A percentile compares a stretch with the other conserved stretches of the same genome.
Conservation (phyloP, 1,140 invertebrate genomes). For the Rhagoletis zephyria region DNA sequence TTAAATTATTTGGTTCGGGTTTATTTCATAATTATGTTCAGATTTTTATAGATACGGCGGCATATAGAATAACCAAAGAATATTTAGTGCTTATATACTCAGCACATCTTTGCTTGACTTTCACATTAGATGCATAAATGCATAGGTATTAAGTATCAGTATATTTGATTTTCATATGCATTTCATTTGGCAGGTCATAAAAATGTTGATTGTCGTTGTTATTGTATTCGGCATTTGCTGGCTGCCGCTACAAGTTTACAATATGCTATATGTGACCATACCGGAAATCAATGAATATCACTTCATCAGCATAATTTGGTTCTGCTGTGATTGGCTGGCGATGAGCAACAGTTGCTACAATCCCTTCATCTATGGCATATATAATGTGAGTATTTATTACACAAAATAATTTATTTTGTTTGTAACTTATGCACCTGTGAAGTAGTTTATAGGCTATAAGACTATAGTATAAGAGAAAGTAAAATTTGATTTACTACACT, state of each 20-base stretch:
- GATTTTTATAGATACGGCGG: too few relatives aligned
- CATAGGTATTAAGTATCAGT: background rate
- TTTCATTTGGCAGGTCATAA: conserved; percentile 80
- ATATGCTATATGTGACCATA: conserved; percentile 81
- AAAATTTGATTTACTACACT: too few relatives aligned
- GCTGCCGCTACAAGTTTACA: conserved; percentile 86
- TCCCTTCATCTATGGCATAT: conserved; percentile 89
- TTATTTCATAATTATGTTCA: too few relatives aligned
- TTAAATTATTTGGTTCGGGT: background rate
- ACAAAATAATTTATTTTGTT: background rate
- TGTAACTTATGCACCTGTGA: too few relatives aligned
- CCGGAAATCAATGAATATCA: conserved; percentile 82
- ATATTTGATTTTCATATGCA: conserved; percentile 31
- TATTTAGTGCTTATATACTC: background rate
- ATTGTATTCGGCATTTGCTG: conserved; percentile 86
- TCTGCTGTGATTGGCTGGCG: conserved; percentile 88
- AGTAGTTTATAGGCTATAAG: too few relatives aligned
- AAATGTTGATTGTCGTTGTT: conserved; percentile 88
- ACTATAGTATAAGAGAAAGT: too few relatives aligned
- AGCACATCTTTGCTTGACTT: background rate
- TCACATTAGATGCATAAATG: background rate
- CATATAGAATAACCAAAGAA: background rate
- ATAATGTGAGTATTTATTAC: conserved; percentile 80
- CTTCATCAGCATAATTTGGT: conserved; percentile 85
- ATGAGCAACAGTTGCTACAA: conserved; percentile 91